Percentiles rank a stretch among this genome's conserved stretches.
These are phyloP conservation scores for Chascanopsetta lugubris DNA, from an alignment of 2,113 vertebrate genomes.

Conservation along the genomic window DNA sequence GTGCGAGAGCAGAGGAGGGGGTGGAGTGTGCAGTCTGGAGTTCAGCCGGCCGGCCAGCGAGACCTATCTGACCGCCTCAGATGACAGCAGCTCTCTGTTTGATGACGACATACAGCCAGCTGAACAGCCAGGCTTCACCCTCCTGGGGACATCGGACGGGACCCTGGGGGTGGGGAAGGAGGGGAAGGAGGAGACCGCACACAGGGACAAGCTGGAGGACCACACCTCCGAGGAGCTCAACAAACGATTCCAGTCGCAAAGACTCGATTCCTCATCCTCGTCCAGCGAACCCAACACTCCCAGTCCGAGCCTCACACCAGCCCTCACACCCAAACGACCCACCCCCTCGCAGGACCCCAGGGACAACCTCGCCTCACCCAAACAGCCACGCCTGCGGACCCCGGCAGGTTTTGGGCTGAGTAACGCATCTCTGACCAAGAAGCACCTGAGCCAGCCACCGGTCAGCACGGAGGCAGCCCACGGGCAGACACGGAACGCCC, in stretches of 20 bases:
- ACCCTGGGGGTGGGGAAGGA: conserved; percentile 5
- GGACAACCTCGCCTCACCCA: conserved; percentile 75
- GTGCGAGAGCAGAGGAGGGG: conserved; percentile 72
- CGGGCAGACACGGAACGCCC: conserved; percentile 91
- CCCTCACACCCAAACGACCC: conserved; percentile 76
- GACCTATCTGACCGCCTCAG: conserved; percentile 89
- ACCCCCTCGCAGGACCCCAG: conserved; percentile 70
- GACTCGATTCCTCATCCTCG: conserved; percentile 89
- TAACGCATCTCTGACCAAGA: conserved; percentile 83
- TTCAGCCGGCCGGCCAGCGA: conserved; percentile 86
- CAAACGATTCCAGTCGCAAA: conserved; percentile 89
- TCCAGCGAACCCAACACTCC: conserved; percentile 81
- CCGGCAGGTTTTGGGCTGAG: conserved; percentile 82
- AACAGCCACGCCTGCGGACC: conserved; percentile 85
- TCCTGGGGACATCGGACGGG: conserved; percentile 36
- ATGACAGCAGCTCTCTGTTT: conserved; percentile 93
- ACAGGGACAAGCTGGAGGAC: conserved; percentile 70
- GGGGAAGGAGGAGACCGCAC: conserved; percentile 6
- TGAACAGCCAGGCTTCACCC: conserved; percentile 70
- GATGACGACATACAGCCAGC: conserved; percentile 88
- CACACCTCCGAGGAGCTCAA: conserved; percentile 90
- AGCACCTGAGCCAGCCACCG: conserved; percentile 95
- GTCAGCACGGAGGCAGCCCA: conserved; percentile 85
- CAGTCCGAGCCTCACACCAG: conserved; percentile 65
- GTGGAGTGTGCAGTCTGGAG: conserved; percentile 51